Evolutionary conservation across 2,113 vertebrate genomes (phyloP).

Genomic region (Ibidorhyncha struthersii): DNA sequence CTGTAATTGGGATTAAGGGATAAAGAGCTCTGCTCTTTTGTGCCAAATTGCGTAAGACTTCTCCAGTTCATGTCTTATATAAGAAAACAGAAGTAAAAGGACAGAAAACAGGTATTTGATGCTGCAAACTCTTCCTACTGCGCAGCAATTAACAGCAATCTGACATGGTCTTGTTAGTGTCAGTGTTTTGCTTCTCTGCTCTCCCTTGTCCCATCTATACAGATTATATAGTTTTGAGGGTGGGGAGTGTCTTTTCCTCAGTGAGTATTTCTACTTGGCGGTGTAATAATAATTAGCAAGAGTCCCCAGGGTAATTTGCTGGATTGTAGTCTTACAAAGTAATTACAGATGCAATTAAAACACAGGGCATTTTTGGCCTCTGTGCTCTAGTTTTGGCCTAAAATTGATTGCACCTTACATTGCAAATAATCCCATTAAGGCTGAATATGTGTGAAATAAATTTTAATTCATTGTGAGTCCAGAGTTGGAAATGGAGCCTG

Average conservation of each 20-base stretch:
- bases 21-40: not conserved
- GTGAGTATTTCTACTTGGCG: not conserved
- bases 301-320: not conserved
- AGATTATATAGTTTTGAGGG: not conserved
- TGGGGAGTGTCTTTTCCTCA: not conserved
- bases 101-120: not conserved
- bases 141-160: not conserved
- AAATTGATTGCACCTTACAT: not conserved
- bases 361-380: not conserved
- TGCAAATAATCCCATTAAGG: slow-evolving; percentile 1
- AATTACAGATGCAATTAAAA: slow-evolving; percentile 52
- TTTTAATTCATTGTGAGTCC: not conserved
- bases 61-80: not conserved
- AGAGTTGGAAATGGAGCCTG: not conserved
- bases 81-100: not conserved
- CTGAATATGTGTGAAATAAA: not conserved
- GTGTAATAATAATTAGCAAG: not conserved
- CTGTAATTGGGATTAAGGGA: not conserved
- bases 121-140: not conserved
- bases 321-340: not conserved
- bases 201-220: not conserved
- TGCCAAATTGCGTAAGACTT: not conserved
- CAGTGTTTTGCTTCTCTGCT: not conserved
- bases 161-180: rapidly evolving
- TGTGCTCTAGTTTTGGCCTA: not conserved